Percentiles rank a stretch among this genome's conserved stretches.
Evolutionary conservation across 2,113 vertebrate genomes (phyloP).

Genomic region (Lichenostomus cassidix): DNA sequence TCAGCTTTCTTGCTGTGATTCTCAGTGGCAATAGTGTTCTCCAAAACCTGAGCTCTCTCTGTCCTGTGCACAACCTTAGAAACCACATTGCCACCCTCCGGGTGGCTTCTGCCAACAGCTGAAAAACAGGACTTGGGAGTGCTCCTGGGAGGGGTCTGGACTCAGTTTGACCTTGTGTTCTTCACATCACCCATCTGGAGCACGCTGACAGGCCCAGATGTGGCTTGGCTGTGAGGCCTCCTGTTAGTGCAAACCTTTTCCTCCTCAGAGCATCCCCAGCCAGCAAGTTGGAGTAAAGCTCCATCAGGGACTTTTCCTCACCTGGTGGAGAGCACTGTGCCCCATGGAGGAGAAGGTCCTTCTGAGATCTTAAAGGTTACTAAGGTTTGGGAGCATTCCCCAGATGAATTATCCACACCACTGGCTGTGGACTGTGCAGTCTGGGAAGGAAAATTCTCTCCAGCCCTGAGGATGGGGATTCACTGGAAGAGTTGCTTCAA

Average conservation of each 20-base stretch:
- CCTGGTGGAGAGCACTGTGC: not conserved
- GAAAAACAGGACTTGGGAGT: not conserved
- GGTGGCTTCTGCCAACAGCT: not conserved
- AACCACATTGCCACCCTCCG: not conserved
- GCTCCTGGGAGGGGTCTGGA: not conserved
- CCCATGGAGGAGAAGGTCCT: not conserved
- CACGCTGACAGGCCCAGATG: not conserved
- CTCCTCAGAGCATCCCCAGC: not conserved
- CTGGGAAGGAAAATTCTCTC: not conserved
- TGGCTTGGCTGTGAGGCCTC: not conserved
- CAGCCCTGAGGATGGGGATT: not conserved
- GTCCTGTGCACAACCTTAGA: not conserved
- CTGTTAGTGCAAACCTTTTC: not conserved
- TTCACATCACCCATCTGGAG: not conserved
- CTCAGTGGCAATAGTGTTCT: not conserved
- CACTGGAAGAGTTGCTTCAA: not conserved
- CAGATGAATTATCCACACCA: not conserved
- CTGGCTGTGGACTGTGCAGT: not conserved
- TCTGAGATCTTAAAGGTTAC: not conserved
- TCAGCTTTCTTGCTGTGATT: not conserved
- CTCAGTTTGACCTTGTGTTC: not conserved
- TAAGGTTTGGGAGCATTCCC: not conserved
- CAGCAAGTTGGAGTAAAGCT: not conserved
- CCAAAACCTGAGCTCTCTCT: not conserved
- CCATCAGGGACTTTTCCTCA: not conserved